These are phyloP conservation scores for Macquaria ambigua DNA, from an alignment of 2,113 vertebrate species.

Conservation along the genomic window DNA sequence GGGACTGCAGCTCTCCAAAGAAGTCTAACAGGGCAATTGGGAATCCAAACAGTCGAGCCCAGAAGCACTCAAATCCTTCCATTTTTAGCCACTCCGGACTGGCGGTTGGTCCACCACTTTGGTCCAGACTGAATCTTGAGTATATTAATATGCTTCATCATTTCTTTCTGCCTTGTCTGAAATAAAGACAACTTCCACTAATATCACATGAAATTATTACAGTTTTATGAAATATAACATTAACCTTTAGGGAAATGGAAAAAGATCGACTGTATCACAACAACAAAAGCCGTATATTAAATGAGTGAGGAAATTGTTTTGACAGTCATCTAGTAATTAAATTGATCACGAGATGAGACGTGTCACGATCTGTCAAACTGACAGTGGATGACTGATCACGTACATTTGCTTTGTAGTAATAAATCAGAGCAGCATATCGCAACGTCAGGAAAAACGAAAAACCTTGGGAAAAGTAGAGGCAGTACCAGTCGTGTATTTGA, in stretches of 20 bases:
- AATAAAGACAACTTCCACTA: not conserved
- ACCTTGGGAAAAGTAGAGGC: not conserved
- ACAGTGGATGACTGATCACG: slow-evolving; percentile 3
- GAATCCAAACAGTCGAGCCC: not conserved
- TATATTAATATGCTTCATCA: not conserved
- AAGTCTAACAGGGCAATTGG: not conserved
- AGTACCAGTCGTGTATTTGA: not conserved
- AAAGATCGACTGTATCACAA: not conserved
- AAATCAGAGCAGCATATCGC: not conserved
- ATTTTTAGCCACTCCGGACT: not conserved
- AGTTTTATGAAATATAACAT: not conserved
- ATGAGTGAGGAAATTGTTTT: slow-evolving; percentile 9
- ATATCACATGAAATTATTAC: not conserved
- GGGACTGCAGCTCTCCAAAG: not conserved
- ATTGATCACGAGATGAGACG: slow-evolving; percentile 32
- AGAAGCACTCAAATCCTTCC: not conserved
- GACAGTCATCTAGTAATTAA: slow-evolving; percentile 25
- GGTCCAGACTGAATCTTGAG: too few species aligned
- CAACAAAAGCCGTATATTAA: slow-evolving; percentile 7
- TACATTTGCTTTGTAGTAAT: not conserved
- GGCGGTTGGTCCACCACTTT: not conserved
- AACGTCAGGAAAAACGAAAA: not conserved
- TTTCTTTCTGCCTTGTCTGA: not conserved
- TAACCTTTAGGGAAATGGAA: slow-evolving; percentile 1
- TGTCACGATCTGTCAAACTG: slow-evolving; percentile 25